A percentile compares a stretch with the other conserved stretches of the same genome.
phyloP scores from a whole-genome alignment of 2,888 invertebrate species.

The Exocentrus adspersus region DNA sequence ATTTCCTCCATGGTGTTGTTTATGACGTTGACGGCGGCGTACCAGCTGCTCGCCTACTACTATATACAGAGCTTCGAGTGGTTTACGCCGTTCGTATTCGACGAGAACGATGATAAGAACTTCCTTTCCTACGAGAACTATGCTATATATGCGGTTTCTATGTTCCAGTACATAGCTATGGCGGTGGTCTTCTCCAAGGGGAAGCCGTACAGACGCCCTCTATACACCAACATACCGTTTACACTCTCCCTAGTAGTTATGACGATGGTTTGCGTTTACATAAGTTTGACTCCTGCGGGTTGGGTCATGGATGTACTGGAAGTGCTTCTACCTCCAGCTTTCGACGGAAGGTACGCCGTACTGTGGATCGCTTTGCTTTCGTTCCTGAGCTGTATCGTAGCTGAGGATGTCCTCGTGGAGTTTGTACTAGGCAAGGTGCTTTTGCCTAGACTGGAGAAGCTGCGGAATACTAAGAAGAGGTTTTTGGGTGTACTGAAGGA shows the following conservation, averaged over 20 bases:
- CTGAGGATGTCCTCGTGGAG: constrained; percentile 70
- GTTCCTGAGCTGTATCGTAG: constrained; percentile 67
- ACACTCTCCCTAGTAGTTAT: constrained; percentile 64
- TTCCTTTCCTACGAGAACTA: constrained; percentile 69
- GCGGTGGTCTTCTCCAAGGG: constrained; percentile 74
- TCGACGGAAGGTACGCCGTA: constrained; percentile 60
- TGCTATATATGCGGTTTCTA: constrained; percentile 70
- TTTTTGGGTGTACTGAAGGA: constrained; percentile 43
- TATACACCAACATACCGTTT: constrained; percentile 70
- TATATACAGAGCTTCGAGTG: constrained; percentile 66
- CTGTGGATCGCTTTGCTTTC: constrained; percentile 66
- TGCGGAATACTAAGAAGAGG: constrained; percentile 39
- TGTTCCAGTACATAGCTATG: constrained; percentile 74
- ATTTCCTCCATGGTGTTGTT: constrained; percentile 67
- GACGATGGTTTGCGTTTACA: constrained; percentile 65
- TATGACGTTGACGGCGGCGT: constrained; percentile 64
- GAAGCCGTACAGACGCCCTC: constrained; percentile 71
- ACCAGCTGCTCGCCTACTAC: constrained; percentile 65
- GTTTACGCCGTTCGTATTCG: constrained; percentile 66
- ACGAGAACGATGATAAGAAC: constrained; percentile 48
- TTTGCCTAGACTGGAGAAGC: constrained; percentile 62
- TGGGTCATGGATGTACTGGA: constrained; percentile 69
- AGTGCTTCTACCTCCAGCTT: constrained; percentile 72
- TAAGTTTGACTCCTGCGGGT: constrained; percentile 64
- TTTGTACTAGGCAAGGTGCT: constrained; percentile 67